Conservation (phyloP, 2,888 invertebrate genomes). For the Ormyrus nitidulus region DNA sequence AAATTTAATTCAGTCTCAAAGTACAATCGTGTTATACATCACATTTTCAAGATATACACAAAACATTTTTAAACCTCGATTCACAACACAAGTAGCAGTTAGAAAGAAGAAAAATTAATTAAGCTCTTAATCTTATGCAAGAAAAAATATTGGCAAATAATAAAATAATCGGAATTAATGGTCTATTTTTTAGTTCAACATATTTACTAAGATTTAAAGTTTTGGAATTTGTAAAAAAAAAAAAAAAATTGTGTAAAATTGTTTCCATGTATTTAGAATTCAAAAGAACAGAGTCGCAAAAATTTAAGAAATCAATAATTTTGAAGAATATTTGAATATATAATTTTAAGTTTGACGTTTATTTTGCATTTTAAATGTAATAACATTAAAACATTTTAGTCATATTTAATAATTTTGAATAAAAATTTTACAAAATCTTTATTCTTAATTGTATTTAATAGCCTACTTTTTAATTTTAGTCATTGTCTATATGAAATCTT, state of each 20-base stretch:
- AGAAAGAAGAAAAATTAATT: no score
- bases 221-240: constrained; percentile 12
- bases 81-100: no score
- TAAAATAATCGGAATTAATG: no score
- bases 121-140: no score
- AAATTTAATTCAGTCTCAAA: no score
- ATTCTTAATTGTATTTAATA: constrained; percentile 22
- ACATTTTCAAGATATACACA: no score
- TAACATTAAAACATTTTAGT: constrained; percentile 25
- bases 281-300: constrained; percentile 18
- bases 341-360: not conserved
- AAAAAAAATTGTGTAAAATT: constrained; percentile 1
- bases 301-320: constrained; percentile 1
- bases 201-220: no score
- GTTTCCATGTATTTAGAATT: constrained; percentile 3
- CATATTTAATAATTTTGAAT: constrained; percentile 28
- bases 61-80: no score
- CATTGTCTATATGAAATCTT: constrained; percentile 38
- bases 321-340: no score
- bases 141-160: no score
- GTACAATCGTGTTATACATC: no score
- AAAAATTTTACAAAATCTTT: constrained; percentile 47
- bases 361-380: constrained; percentile 17
- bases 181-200: not conserved
- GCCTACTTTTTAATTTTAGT: constrained; percentile 28